Percentiles rank a stretch among this genome's conserved stretches.
phyloP scores from a whole-genome alignment of 2,797 vertebrate species.

The Benthosema pterotum region DNA sequence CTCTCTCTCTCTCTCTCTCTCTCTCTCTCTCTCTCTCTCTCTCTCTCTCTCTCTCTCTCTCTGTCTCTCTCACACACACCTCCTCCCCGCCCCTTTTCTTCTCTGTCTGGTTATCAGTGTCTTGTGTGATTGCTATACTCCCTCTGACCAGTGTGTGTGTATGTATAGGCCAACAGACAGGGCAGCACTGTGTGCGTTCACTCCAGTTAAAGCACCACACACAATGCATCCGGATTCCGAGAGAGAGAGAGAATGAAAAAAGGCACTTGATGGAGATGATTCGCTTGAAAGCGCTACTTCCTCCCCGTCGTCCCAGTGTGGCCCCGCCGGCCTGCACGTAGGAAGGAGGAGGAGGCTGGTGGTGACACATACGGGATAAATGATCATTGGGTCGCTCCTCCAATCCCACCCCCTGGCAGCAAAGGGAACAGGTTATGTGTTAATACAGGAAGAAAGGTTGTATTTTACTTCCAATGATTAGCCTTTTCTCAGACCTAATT shows the following conservation, averaged over 20 bases:
- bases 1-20: not conserved
- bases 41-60: not conserved
- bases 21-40: not conserved
- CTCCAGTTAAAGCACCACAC: conserved; percentile 2
- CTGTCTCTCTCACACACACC: not conserved
- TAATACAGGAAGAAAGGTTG: conserved; percentile 78
- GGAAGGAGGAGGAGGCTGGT: not conserved
- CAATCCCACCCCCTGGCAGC: conserved; percentile 39
- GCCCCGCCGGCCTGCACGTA: not conserved
- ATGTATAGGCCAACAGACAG: no score
- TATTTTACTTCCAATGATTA: conserved; percentile 85
- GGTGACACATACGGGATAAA: conserved; percentile 75
- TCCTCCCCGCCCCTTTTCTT: not conserved
- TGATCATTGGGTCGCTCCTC: conserved; percentile 77
- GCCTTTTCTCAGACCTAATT: conserved; percentile 86
- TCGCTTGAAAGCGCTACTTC: conserved; percentile 45
- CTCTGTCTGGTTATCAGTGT: not conserved
- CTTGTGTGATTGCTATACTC: no score
- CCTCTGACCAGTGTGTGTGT: not conserved
- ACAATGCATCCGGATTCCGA: conserved; percentile 38
- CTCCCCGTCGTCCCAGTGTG: conserved; percentile 38
- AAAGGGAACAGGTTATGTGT: conserved; percentile 71
- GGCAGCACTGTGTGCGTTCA: not conserved
- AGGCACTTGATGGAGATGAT: conserved; percentile 51
- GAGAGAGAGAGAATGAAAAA: no score